Conservation (phyloP, 2,797 vertebrate species). For the Smutsia temminckii region DNA sequence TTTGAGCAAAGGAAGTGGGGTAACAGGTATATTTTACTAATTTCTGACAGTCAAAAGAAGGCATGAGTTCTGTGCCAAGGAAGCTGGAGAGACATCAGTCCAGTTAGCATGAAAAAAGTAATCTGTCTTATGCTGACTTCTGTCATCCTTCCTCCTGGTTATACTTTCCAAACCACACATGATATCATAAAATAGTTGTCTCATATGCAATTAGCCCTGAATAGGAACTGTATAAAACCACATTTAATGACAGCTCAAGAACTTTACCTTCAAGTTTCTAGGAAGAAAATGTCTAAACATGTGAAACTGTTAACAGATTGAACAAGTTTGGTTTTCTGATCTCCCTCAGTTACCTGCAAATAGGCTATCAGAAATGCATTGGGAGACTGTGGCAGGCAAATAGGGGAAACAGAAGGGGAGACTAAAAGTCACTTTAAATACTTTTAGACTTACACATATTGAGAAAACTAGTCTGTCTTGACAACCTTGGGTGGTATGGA, state of each 20-base stretch:
- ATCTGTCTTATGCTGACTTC: neutral
- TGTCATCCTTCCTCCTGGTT: neutral
- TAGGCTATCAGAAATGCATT: neutral
- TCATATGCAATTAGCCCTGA: neutral
- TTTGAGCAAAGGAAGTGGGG: neutral
- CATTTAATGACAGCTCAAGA: neutral
- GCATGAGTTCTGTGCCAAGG: neutral
- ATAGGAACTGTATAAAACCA: neutral
- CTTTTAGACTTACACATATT: neutral
- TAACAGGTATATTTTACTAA: neutral
- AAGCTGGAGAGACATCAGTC: neutral
- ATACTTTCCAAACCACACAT: neutral
- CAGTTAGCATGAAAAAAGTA: neutral
- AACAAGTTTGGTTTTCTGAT: neutral
- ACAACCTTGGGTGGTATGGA: neutral
- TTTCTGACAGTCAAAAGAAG: neutral
- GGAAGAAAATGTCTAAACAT: neutral
- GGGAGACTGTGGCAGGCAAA: neutral
- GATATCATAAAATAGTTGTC: neutral
- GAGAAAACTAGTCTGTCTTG: neutral
- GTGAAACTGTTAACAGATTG: neutral
- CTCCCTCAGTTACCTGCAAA: neutral
- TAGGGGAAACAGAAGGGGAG: neutral
- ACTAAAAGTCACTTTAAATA: neutral
- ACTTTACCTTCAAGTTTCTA: neutral